phyloP scores from a whole-genome alignment of 2,797 vertebrate genomes.

The Sebastes baramenuke region DNA sequence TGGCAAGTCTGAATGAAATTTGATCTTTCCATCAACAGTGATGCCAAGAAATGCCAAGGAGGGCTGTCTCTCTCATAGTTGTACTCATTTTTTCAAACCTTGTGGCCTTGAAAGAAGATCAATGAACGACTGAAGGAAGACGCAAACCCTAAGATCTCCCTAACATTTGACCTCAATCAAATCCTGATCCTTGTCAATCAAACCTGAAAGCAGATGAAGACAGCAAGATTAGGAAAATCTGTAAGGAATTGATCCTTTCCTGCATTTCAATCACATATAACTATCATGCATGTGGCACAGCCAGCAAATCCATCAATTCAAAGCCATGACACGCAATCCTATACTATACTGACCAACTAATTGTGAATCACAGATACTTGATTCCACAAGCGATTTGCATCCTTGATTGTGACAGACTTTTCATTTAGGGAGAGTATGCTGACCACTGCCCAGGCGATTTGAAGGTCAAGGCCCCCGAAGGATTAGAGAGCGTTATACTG shows the following conservation, averaged over 20 bases:
- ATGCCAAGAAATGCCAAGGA: slow-evolving; percentile 44
- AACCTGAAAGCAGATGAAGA: slow-evolving; percentile 21
- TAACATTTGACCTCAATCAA: slow-evolving; percentile 33
- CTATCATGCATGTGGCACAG: background rate
- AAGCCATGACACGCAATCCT: background rate
- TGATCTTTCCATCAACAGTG: slow-evolving; percentile 26
- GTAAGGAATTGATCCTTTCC: slow-evolving; percentile 27
- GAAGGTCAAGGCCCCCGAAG: slow-evolving; percentile 52
- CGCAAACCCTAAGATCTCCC: background rate
- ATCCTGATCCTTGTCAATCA: slow-evolving; percentile 12
- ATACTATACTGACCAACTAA: background rate
- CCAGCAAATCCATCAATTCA: background rate
- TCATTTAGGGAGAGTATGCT: slow-evolving; percentile 40
- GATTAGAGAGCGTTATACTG: slow-evolving; percentile 66
- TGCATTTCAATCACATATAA: slow-evolving; percentile 12
- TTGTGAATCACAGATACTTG: background rate
- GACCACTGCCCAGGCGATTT: slow-evolving; percentile 55
- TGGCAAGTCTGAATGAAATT: slow-evolving; percentile 28
- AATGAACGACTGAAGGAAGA: background rate
- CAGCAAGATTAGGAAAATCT: slow-evolving; percentile 25
- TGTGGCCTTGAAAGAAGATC: slow-evolving; percentile 10
- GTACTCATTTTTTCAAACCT: background rate
- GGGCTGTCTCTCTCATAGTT: slow-evolving; percentile 15
- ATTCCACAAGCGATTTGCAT: slow-evolving; percentile 26
- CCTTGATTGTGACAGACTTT: slow-evolving; percentile 54